These are phyloP conservation scores for Phytoseiulus persimilis DNA, from an alignment of 2,888 invertebrate genomes.

Conservation along the genomic window DNA sequence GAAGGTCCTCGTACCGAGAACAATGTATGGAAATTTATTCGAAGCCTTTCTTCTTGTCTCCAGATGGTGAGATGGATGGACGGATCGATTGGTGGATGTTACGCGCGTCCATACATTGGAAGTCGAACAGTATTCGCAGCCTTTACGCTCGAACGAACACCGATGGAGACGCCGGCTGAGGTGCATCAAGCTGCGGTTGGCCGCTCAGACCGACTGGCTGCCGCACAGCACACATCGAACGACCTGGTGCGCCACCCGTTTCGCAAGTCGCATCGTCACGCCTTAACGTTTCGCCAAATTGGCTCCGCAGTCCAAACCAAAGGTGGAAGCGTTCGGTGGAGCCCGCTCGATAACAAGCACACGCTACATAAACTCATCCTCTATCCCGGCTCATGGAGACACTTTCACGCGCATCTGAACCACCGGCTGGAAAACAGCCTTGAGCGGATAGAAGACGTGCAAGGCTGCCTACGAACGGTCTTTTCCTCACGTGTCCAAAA, in stretches of 20 bases:
- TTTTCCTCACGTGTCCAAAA: not conserved
- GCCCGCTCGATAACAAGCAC: not conserved
- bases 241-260: not conserved
- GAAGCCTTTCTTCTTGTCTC: not conserved
- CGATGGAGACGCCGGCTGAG: too few relatives aligned
- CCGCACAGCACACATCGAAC: not conserved
- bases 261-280: not conserved
- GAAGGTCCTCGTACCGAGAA: not conserved
- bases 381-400: not conserved
- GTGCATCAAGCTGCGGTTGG: not conserved
- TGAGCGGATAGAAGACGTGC: not conserved
- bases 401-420: not conserved
- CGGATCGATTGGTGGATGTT: not conserved
- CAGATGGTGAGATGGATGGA: not conserved
- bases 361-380: not conserved
- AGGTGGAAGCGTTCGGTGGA: not conserved
- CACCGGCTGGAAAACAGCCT: not conserved
- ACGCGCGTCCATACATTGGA: not conserved
- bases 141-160: not conserved
- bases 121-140: not conserved
- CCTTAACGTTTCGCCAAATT: not conserved
- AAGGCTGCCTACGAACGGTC: not conserved
- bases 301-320: not conserved
- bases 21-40: slow-evolving; percentile 5
- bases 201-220: not conserved